These are phyloP conservation scores for Heteropelma amictum DNA, from an alignment of 2,888 invertebrate species.

Conservation along the genomic window DNA sequence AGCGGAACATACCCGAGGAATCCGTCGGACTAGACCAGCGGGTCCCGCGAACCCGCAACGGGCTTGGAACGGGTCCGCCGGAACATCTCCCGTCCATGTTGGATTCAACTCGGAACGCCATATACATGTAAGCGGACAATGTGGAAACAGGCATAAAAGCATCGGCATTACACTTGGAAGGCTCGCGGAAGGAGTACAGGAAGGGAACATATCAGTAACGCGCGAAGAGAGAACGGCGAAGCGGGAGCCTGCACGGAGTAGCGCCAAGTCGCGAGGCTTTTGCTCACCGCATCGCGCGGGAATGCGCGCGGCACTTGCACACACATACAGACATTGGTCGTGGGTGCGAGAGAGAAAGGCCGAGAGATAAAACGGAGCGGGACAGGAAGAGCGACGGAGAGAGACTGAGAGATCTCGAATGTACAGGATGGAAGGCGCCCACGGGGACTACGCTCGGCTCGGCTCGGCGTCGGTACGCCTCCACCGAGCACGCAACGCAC, in stretches of 20 bases:
- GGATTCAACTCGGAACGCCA: no score
- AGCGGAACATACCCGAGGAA: no score
- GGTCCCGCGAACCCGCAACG: slow-evolving; percentile 30
- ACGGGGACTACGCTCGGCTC: slow-evolving; percentile 60
- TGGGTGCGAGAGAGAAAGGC: not conserved
- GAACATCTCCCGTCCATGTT: no score
- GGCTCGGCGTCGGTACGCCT: slow-evolving; percentile 65
- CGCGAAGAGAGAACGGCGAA: slow-evolving; percentile 47
- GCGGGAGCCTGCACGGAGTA: slow-evolving; percentile 40
- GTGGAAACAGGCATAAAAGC: not conserved
- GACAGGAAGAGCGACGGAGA: slow-evolving; percentile 1
- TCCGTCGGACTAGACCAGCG: not conserved
- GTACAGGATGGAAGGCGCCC: slow-evolving; percentile 51
- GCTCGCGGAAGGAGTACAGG: slow-evolving; percentile 26
- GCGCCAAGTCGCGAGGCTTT: slow-evolving; percentile 26
- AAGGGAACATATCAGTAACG: slow-evolving; percentile 27
- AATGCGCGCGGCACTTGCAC: slow-evolving; percentile 48
- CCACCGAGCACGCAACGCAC: slow-evolving; percentile 67
- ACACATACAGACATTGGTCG: not conserved
- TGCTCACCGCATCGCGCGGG: slow-evolving; percentile 45
- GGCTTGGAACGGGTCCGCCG: slow-evolving; percentile 37
- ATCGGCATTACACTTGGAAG: not conserved
- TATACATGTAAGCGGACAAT: not conserved
- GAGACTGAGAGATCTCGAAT: slow-evolving; percentile 32
- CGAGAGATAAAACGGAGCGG: not conserved